Conservation (phyloP, 1,140 invertebrate species). For the Procambarus clarkii region DNA sequence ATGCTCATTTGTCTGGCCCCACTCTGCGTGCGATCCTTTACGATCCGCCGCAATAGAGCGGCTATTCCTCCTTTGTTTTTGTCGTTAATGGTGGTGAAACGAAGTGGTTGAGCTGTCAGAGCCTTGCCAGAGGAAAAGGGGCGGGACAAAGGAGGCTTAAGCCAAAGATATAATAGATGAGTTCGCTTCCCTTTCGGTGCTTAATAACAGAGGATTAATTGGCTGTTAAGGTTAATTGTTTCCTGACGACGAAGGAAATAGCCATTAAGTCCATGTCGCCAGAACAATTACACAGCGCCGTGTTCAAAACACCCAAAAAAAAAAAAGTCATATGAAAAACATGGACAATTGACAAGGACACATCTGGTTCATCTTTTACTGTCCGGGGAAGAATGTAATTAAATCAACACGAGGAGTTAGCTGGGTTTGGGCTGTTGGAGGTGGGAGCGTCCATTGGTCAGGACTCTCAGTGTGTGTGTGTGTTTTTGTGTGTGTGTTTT, state of each 20-base stretch:
- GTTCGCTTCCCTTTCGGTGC: not conserved
- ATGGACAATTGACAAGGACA: not conserved
- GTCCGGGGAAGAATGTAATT: constrained; percentile 4
- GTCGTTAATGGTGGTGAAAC: no score
- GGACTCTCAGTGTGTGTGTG: no score
- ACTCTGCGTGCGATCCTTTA: not conserved
- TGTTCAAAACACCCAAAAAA: not conserved
- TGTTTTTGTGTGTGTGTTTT: no score
- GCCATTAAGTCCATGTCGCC: not conserved
- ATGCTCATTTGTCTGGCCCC: not conserved
- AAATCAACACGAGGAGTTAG: not conserved
- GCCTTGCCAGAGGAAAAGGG: no score
- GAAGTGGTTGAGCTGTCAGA: no score
- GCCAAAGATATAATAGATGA: not conserved
- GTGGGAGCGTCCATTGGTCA: no score
- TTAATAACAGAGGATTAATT: not conserved
- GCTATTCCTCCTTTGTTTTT: not conserved
- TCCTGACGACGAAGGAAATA: not conserved
- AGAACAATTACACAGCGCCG: not conserved
- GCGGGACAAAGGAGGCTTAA: no score
- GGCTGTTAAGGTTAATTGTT: not conserved
- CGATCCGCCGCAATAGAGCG: not conserved
- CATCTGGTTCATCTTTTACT: constrained; percentile 3
- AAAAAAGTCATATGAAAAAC: no score
- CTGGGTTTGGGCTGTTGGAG: no score